phyloP scores from a whole-genome alignment of 1,140 invertebrate species.

The Drosophila azteca region DNA sequence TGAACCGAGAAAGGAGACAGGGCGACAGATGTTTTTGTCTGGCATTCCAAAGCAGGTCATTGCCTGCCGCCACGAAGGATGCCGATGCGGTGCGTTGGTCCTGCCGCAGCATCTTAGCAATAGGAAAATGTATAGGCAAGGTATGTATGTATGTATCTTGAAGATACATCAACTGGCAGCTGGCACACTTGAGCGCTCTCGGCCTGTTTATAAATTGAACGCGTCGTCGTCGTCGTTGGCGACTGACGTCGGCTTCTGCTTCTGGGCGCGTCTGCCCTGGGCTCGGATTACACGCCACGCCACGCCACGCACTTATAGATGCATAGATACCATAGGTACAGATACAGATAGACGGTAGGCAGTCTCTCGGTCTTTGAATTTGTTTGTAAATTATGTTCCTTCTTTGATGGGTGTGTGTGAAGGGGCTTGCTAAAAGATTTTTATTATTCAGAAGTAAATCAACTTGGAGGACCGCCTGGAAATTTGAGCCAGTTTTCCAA shows the following conservation, averaged over 20 bases:
- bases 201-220: slow-evolving; percentile 60
- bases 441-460: slow-evolving; percentile 59
- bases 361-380: slow-evolving; percentile 45
- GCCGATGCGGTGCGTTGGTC: slow-evolving; percentile 62
- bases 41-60: slow-evolving; percentile 72
- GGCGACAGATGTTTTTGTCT: slow-evolving; percentile 69
- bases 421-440: slow-evolving; percentile 66
- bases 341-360: slow-evolving; percentile 28
- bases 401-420: slow-evolving; percentile 26
- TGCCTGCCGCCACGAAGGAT: slow-evolving; percentile 64
- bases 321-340: slow-evolving; percentile 17
- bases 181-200: slow-evolving; percentile 61
- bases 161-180: slow-evolving; percentile 60
- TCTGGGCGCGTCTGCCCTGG: slow-evolving; percentile 44
- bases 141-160: slow-evolving; percentile 41
- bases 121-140: slow-evolving; percentile 26
- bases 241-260: slow-evolving; percentile 17
- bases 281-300: slow-evolving; percentile 65
- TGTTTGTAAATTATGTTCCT: slow-evolving; percentile 50
- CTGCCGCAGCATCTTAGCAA: slow-evolving; percentile 56
- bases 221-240: slow-evolving; percentile 14
- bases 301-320: slow-evolving; percentile 55
- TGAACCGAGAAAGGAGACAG: slow-evolving; percentile 11
- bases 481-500: slow-evolving; percentile 52
- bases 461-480: slow-evolving; percentile 43